A percentile compares a stretch with the other conserved stretches of the same genome.
Evolutionary conservation across 2,113 vertebrate genomes (phyloP).

Genomic region (Empidonax alnorum): DNA sequence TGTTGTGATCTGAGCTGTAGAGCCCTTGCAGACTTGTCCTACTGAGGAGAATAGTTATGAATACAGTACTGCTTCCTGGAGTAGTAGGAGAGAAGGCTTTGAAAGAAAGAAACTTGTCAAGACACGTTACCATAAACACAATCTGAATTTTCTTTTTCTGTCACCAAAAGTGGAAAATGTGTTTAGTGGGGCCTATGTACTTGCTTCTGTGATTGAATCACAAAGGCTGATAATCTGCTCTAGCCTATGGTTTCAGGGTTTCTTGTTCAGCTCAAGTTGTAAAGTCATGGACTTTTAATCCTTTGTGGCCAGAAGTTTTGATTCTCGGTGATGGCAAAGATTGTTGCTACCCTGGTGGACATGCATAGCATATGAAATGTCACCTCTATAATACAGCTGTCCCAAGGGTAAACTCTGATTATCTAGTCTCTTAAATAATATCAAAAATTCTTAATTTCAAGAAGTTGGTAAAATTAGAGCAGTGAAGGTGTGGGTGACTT

Average conservation of each 20-base stretch:
- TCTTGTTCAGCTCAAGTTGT: not conserved
- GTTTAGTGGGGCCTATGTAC: accelerated
- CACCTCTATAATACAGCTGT: not conserved
- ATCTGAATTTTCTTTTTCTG: not conserved
- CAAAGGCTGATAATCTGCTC: not conserved
- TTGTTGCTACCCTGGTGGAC: not conserved
- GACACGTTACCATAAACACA: not conserved
- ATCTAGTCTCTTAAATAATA: not conserved
- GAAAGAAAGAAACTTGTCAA: not conserved
- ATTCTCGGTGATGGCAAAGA: not conserved
- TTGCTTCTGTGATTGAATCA: not conserved
- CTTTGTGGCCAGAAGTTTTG: not conserved
- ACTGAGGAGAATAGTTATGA: not conserved
- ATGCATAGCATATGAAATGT: not conserved
- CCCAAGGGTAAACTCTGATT: not conserved
- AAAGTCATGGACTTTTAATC: not conserved
- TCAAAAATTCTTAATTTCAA: not conserved
- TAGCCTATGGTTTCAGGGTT: not conserved
- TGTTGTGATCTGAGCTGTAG: not conserved
- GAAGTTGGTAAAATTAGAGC: not conserved
- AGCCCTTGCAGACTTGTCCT: not conserved
- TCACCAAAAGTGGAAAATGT: not conserved
- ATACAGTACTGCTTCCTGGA: not conserved
- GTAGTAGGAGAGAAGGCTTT: not conserved
- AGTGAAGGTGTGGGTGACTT: not conserved